These are phyloP conservation scores for Nesogale talazaci DNA, from an alignment of 2,113 vertebrate genomes.

Conservation along the genomic window DNA sequence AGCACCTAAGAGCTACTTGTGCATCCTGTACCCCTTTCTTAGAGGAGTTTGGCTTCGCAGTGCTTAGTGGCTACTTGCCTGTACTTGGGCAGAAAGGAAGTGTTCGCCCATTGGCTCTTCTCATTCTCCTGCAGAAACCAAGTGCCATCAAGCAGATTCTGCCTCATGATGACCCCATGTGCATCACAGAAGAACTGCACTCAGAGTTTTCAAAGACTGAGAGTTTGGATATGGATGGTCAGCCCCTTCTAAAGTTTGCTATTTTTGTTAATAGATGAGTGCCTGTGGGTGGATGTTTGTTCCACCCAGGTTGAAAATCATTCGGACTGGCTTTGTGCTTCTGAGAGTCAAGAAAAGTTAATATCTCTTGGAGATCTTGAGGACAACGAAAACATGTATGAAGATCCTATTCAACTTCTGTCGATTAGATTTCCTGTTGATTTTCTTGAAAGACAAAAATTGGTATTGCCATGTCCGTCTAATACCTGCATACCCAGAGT, in stretches of 20 bases:
- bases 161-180: background rate
- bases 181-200: background rate
- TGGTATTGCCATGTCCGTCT: background rate
- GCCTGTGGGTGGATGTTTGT: too few species aligned
- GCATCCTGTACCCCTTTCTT: too few species aligned
- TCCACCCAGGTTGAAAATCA: background rate
- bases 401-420: background rate
- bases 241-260: too few species aligned
- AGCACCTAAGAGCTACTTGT: too few species aligned
- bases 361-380: background rate
- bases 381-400: background rate
- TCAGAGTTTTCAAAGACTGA: too few species aligned
- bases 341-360: background rate
- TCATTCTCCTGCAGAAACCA: background rate
- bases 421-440: background rate
- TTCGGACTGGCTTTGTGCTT: background rate
- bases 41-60: background rate
- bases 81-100: background rate
- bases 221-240: too few species aligned
- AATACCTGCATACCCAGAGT: background rate
- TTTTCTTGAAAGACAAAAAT: background rate
- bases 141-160: background rate
- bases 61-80: background rate
- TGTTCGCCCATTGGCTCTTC: background rate
- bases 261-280: too few species aligned